Evolutionary conservation across 2,797 vertebrate genomes (phyloP), one percentile per base, ranked within the genome.

Genomic region (Halcyon leucocephala): DNA sequence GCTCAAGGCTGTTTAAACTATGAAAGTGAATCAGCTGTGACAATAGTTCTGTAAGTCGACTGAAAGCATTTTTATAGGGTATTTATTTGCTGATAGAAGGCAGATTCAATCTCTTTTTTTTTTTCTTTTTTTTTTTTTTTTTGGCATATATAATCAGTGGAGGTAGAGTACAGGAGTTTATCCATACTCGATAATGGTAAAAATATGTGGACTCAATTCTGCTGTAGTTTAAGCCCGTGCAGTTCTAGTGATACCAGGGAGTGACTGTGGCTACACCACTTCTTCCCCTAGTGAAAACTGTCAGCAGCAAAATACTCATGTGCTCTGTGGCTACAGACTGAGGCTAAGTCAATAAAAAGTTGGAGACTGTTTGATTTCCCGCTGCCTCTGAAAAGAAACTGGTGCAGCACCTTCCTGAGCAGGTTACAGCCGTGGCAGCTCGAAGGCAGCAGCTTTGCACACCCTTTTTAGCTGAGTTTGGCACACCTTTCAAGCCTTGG

Each of bases 381-480:
- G 0, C 0, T 8, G 25, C 6, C 14, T 29, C 5, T 2, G 46
- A 10, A 37, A 20, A 31, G 49, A 51, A 79, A 29, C 49, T 17
- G 9, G 21, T 4, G 25, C 37, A 42, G 49, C 1, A 0, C 37
- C 26, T 77, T 49, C n/a, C 11, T 5, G 24, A 48, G 48, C 0
- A 1, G 12, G 69, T n/a, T n/a, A 33, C 21, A 58, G 14, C n/a
- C 37, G 37, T 8, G 26, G 54, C 41, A 57, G 49, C 46, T 18
- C 0, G 1, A 14, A 54, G 55, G 65, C 72, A n/a, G 64, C 44
- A 52, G 64, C 29, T 60, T 58, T 44, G 46, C 48, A 2, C 24
- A 2, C 5, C 12, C n/a, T 29, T 44, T 7, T 16, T 10, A 33
- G 57, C 24, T 48, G 55, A 20, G 39, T 1, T 12, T 16, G 7